These are phyloP conservation scores for Oncopodura yosiiana DNA, from an alignment of 1,140 invertebrate genomes.

Conservation along the genomic window DNA sequence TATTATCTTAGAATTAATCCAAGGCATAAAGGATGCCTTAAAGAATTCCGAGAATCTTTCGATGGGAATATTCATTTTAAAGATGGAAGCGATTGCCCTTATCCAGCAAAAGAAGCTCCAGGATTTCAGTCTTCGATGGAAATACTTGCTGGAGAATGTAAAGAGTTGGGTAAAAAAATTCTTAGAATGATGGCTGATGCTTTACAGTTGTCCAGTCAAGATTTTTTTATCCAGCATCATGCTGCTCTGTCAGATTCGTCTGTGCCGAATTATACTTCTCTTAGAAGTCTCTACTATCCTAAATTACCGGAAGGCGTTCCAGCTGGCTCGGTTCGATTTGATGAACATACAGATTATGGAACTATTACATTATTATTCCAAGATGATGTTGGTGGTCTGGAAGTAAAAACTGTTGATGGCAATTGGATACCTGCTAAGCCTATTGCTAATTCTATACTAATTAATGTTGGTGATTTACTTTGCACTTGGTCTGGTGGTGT, in stretches of 20 bases:
- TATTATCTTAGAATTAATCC: conserved; percentile 14
- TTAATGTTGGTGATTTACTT: conserved; percentile 68
- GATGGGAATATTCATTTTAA: too few relatives aligned
- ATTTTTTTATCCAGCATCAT: conserved; percentile 18
- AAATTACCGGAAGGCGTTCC: conserved; percentile 39
- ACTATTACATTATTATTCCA: conserved; percentile 43
- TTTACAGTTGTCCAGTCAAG: conserved; percentile 15
- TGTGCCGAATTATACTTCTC: conserved; percentile 42
- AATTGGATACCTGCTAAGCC: conserved; percentile 26
- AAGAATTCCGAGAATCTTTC: too few relatives aligned
- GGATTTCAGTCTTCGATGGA: conserved; percentile 2
- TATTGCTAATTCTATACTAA: conserved; percentile 57
- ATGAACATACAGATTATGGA: conserved; percentile 44
- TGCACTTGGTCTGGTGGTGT: conserved; percentile 62
- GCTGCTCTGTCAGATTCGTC: conserved; percentile 5
- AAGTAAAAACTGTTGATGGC: conserved; percentile 37
- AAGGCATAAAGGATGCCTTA: too few relatives aligned
- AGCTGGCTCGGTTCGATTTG: conserved; percentile 51
- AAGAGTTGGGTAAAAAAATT: conserved; percentile 13
- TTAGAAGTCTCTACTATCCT: conserved; percentile 60
- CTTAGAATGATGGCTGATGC: conserved; percentile 6
- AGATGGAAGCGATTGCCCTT: background rate
- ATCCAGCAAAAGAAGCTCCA: background rate
- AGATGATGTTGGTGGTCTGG: conserved; percentile 42
- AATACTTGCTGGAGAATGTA: conserved; percentile 14